phyloP scores from a whole-genome alignment of 1,140 invertebrate genomes.

The Calycopis cecrops region DNA sequence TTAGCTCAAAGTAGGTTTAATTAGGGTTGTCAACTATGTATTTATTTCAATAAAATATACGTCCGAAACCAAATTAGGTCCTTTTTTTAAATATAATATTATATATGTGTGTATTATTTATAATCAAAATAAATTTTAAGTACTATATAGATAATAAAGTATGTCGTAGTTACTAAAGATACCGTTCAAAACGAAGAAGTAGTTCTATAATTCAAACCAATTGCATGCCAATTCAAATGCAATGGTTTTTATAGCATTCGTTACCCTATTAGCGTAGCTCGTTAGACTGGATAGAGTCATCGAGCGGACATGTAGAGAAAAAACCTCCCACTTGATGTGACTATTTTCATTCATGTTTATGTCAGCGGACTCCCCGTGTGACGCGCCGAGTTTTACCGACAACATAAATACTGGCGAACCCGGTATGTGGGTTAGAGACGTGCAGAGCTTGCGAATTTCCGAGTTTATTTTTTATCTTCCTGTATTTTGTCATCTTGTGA shows the following conservation, averaged over 20 bases:
- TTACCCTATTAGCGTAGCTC: slow-evolving; percentile 18
- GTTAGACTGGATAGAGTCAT: slow-evolving; percentile 29
- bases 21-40: too few relatives aligned
- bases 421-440: slow-evolving; percentile 34
- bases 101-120: too few relatives aligned
- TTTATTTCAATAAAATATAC: too few relatives aligned
- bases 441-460: slow-evolving; percentile 33
- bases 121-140: too few relatives aligned
- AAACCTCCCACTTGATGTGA: slow-evolving; percentile 31
- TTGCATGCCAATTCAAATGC: background rate
- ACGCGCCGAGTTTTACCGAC: slow-evolving; percentile 54
- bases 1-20: too few relatives aligned
- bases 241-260: slow-evolving; percentile 3
- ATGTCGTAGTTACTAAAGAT: too few relatives aligned
- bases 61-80: too few relatives aligned
- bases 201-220: background rate
- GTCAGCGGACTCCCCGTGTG: slow-evolving; percentile 49
- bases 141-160: too few relatives aligned
- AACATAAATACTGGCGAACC: slow-evolving; percentile 47
- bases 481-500: slow-evolving; percentile 11
- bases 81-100: too few relatives aligned
- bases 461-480: slow-evolving; percentile 26
- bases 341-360: slow-evolving; percentile 62
- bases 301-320: slow-evolving; percentile 29
- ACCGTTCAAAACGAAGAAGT: background rate